phyloP scores from a whole-genome alignment of 2,888 invertebrate species.

The Cordilura impudica region DNA sequence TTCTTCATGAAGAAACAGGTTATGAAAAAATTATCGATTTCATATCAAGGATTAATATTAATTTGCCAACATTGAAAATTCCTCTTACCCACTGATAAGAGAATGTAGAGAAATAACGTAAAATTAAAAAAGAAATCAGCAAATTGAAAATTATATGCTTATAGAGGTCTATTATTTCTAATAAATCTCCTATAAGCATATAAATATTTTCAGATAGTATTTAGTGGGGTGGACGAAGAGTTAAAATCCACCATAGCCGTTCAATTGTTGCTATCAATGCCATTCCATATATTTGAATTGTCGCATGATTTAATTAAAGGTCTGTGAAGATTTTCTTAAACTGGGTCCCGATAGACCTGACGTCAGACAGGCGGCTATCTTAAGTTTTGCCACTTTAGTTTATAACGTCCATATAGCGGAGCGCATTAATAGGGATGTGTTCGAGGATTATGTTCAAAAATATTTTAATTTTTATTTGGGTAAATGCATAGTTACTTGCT shows the following conservation, averaged over 20 bases:
- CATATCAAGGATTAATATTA: no score
- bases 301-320: slow-evolving; percentile 79
- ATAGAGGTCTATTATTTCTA: no score
- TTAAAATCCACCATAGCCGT: slow-evolving; percentile 83
- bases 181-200: no score
- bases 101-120: no score
- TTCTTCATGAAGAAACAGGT: no score
- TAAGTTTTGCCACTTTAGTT: slow-evolving; percentile 84
- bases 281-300: slow-evolving; percentile 83
- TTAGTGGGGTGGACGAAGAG: slow-evolving; percentile 81
- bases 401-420: slow-evolving; percentile 81
- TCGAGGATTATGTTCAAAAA: slow-evolving; percentile 85
- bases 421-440: slow-evolving; percentile 81
- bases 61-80: no score
- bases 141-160: no score
- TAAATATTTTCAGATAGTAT: no score
- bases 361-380: slow-evolving; percentile 83
- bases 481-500: no score
- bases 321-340: slow-evolving; percentile 80
- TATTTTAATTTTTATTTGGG: slow-evolving; percentile 86
- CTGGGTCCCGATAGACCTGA: slow-evolving; percentile 78
- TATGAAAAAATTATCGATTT: no score
- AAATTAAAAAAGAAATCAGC: no score
- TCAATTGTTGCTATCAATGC: slow-evolving; percentile 83
- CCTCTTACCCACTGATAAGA: no score